These are phyloP conservation scores for Drosophila formosana DNA, from an alignment of 2,888 invertebrate species.

Conservation along the genomic window DNA sequence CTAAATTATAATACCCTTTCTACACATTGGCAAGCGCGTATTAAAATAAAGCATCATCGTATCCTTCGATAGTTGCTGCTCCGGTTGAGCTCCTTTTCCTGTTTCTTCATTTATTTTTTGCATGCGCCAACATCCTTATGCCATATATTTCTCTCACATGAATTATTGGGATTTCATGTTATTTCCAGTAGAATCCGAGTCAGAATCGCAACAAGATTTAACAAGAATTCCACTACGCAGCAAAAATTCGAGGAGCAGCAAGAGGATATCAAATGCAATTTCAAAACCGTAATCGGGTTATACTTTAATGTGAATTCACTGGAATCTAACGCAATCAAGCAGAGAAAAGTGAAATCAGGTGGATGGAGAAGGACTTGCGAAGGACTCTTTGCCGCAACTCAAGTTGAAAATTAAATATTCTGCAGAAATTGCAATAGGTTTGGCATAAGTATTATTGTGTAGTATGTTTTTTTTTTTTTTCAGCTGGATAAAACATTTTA, in stretches of 20 bases:
- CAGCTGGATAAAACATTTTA: too few species aligned
- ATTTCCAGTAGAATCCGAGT: not conserved
- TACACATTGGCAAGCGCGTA: not conserved
- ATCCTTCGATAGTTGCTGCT: not conserved
- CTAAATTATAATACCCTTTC: not conserved
- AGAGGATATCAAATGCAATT: not conserved
- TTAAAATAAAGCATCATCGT: not conserved
- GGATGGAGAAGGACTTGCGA: not conserved
- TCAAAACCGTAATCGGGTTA: not conserved
- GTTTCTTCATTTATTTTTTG: conserved; percentile 4
- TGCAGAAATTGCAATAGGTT: not conserved
- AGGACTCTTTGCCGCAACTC: too few species aligned
- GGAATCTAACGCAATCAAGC: not conserved
- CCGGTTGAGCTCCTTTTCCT: not conserved
- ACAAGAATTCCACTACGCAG: not conserved
- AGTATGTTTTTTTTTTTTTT: too few species aligned
- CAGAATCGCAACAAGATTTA: not conserved
- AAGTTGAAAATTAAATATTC: not conserved
- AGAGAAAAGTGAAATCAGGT: not conserved
- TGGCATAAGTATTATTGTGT: too few species aligned
- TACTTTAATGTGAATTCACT: not conserved
- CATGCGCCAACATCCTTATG: conserved; percentile 3
- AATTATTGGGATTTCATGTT: conserved; percentile 26
- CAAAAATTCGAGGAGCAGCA: not conserved
- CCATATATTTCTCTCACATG: conserved; percentile 14